These are phyloP conservation scores for Agrotis segetum DNA, from an alignment of 2,888 invertebrate genomes.

Conservation along the genomic window DNA sequence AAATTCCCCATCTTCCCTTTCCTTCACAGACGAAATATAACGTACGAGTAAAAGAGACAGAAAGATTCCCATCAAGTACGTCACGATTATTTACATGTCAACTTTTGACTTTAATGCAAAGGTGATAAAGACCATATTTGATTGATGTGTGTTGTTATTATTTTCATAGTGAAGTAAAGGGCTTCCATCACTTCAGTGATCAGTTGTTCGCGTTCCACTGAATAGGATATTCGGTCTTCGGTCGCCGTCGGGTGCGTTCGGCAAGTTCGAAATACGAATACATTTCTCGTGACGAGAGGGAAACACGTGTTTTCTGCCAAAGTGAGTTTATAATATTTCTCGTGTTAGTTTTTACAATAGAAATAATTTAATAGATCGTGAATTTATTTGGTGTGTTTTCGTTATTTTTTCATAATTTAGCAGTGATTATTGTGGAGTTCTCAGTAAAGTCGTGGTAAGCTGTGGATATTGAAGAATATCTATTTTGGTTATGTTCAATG, in stretches of 20 bases:
- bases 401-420: conserved; percentile 35
- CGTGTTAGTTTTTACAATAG: conserved; percentile 33
- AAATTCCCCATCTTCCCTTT: conserved; percentile 63
- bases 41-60: conserved; percentile 74
- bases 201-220: conserved; percentile 68
- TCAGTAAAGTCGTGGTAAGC: conserved; percentile 52
- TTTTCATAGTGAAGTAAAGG: conserved; percentile 77
- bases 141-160: conserved; percentile 72
- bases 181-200: conserved; percentile 75
- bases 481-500: conserved; percentile 38
- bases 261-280: conserved; percentile 61
- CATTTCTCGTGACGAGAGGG: conserved; percentile 60
- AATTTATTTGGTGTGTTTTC: conserved; percentile 29
- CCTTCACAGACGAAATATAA: conserved; percentile 66
- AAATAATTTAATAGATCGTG: conserved; percentile 46
- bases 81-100: conserved; percentile 72
- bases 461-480: conserved; percentile 22
- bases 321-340: conserved; percentile 67
- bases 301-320: conserved; percentile 69
- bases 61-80: conserved; percentile 72
- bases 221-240: conserved; percentile 78
- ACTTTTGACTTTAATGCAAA: conserved; percentile 63
- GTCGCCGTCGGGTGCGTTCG: conserved; percentile 70
- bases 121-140: conserved; percentile 69
- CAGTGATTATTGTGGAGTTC: conserved; percentile 61